phyloP scores from a whole-genome alignment of 2,113 vertebrate genomes.

The Psittacus erithacus region DNA sequence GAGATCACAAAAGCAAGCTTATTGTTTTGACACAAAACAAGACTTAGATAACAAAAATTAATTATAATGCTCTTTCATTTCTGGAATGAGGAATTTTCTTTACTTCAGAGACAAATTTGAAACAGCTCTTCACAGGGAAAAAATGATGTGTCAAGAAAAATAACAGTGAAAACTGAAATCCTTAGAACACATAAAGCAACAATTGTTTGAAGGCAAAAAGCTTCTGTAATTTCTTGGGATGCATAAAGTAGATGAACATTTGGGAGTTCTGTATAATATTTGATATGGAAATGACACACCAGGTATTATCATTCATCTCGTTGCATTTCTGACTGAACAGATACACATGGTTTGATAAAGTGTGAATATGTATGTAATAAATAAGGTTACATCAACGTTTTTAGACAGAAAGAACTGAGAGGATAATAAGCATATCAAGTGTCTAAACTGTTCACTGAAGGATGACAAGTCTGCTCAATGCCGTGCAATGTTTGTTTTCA shows the following conservation, averaged over 20 bases:
- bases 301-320: not conserved
- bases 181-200: not conserved
- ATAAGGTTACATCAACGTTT: not conserved
- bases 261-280: not conserved
- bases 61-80: not conserved
- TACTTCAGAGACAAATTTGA: not conserved
- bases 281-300: not conserved
- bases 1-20: not conserved
- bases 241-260: not conserved
- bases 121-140: not conserved
- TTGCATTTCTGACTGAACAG: not conserved
- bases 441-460: not conserved
- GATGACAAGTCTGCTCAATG: not conserved
- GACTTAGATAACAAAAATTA: conserved; percentile 11
- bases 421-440: not conserved
- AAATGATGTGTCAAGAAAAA: not conserved
- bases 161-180: not conserved
- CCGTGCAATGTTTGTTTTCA: not conserved
- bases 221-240: not conserved
- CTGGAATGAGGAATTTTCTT: not conserved
- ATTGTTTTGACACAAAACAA: conserved; percentile 35
- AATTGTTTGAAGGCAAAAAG: not conserved
- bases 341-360: not conserved
- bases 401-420: not conserved
- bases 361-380: not conserved